Conservation (phyloP, 2,888 invertebrate species). For the Lepidochrysops patricia region DNA sequence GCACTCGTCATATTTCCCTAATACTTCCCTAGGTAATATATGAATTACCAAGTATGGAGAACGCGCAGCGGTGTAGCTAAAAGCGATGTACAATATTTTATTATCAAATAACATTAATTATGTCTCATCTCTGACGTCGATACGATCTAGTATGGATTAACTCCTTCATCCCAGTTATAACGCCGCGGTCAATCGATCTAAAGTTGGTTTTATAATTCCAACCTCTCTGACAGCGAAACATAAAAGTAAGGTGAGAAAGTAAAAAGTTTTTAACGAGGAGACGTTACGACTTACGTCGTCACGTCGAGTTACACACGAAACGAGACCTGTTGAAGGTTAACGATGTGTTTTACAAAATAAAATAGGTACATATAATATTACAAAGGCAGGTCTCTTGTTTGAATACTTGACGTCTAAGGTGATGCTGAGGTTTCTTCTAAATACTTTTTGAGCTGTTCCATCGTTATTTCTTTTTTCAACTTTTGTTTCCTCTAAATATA, state of each 20-base stretch:
- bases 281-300: too few species aligned
- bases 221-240: neutral
- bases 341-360: neutral
- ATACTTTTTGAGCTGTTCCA: too few species aligned
- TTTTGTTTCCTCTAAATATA: too few species aligned
- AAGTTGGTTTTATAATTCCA: neutral
- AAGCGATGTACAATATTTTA: too few species aligned
- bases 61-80: too few species aligned
- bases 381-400: neutral
- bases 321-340: neutral
- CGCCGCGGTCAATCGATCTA: neutral
- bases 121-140: too few species aligned
- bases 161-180: neutral
- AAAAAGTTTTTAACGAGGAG: neutral
- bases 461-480: too few species aligned
- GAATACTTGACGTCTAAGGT: neutral
- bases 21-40: conserved; percentile 13
- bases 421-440: too few species aligned
- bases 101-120: too few species aligned
- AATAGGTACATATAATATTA: neutral
- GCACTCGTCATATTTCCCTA: conserved; percentile 59
- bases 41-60: too few species aligned
- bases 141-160: too few species aligned
- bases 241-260: neutral
- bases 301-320: neutral